Percentiles rank a stretch among this genome's conserved stretches.
phyloP scores from a whole-genome alignment of 1,140 invertebrate genomes.

The Amyelois transitella region DNA sequence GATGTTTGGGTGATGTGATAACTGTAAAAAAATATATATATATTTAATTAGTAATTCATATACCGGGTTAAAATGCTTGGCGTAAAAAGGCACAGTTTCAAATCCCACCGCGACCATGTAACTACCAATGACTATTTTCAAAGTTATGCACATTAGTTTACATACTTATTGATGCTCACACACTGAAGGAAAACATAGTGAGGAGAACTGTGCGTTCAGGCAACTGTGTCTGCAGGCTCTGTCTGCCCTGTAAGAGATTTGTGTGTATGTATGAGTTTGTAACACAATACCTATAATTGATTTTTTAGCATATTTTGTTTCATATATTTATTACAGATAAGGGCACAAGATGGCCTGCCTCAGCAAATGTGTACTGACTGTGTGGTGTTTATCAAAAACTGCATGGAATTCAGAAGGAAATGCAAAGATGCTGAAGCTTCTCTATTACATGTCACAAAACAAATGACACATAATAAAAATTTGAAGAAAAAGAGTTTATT shows the following conservation, averaged over 20 bases:
- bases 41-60: too few relatives aligned
- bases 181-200: not conserved
- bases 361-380: constrained; percentile 25
- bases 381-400: constrained; percentile 7
- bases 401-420: constrained; percentile 15
- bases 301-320: not conserved
- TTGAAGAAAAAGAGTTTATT: not conserved
- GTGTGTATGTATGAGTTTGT: not conserved
- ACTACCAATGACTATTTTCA: too few relatives aligned
- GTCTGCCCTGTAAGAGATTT: not conserved
- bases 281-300: not conserved
- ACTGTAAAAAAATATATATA: not conserved
- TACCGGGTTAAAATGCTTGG: too few relatives aligned
- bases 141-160: too few relatives aligned
- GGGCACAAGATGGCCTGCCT: constrained; percentile 42
- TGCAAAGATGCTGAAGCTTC: not conserved
- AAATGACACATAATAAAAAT: not conserved
- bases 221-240: not conserved
- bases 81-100: too few relatives aligned
- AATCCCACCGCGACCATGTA: too few relatives aligned
- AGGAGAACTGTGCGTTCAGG: too few relatives aligned
- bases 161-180: too few relatives aligned
- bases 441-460: not conserved
- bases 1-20: not conserved
- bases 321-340: constrained; percentile 32